Percentiles rank a stretch among this genome's conserved stretches.
These are phyloP conservation scores for Gambusia affinis DNA, from an alignment of 2,113 vertebrate genomes.

Conservation along the genomic window DNA sequence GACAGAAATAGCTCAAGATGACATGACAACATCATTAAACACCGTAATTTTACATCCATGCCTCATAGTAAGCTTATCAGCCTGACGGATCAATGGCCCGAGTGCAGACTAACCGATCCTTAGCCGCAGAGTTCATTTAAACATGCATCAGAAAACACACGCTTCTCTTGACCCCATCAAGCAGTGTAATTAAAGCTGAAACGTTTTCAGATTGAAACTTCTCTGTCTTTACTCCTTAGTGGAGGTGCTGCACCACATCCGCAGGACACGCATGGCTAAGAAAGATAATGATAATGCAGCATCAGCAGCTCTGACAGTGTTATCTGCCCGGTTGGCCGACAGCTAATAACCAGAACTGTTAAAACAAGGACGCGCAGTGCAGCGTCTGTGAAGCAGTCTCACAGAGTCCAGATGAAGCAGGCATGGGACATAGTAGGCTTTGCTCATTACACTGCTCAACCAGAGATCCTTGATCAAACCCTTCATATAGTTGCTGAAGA, in stretches of 20 bases:
- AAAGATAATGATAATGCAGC: neutral
- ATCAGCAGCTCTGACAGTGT: constrained; percentile 2
- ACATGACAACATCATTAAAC: constrained; percentile 55
- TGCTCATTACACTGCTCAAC: constrained; percentile 17
- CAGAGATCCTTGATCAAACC: neutral
- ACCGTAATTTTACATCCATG: constrained; percentile 42
- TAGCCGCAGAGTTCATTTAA: constrained; percentile 28
- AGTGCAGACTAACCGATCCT: neutral
- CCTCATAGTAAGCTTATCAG: constrained; percentile 38
- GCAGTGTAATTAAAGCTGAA: constrained; percentile 15
- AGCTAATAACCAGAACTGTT: constrained; percentile 8
- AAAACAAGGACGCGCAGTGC: constrained; percentile 13
- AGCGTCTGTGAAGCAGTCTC: constrained; percentile 32
- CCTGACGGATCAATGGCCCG: constrained; percentile 16
- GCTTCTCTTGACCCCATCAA: constrained; percentile 7
- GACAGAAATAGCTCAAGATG: constrained; percentile 56
- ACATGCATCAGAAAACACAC: constrained; percentile 1
- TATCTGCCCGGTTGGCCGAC: constrained; percentile 10
- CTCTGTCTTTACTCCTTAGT: neutral
- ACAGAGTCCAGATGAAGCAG: constrained; percentile 29
- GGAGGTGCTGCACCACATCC: neutral
- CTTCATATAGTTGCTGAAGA: constrained; percentile 5
- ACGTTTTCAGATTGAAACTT: neutral
- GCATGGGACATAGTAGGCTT: constrained; percentile 8
- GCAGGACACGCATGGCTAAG: neutral